Percentiles rank a stretch among this genome's conserved stretches.
These are phyloP conservation scores for Drosophila silvestris DNA, from an alignment of 2,888 invertebrate genomes.

Conservation along the genomic window DNA sequence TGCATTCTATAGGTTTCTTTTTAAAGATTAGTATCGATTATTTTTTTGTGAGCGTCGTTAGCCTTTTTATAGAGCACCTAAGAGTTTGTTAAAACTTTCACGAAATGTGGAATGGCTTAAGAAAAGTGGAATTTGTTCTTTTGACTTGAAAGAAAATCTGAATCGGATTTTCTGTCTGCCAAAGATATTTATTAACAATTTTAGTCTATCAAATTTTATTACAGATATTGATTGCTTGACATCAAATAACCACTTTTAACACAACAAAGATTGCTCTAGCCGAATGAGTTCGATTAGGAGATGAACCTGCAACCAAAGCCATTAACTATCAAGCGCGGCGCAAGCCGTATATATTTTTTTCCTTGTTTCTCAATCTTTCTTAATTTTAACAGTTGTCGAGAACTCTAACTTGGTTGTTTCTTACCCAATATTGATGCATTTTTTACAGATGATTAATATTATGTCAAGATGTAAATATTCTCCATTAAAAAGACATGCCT, in stretches of 20 bases:
- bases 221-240: neutral
- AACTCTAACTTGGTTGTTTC: neutral
- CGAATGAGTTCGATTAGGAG: neutral
- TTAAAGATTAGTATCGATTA: neutral
- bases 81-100: neutral
- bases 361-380: neutral
- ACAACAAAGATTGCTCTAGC: rapidly evolving
- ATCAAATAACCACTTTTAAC: neutral
- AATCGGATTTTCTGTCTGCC: neutral
- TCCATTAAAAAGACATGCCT: neutral
- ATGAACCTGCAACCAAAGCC: neutral
- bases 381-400: neutral
- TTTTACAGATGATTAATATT: neutral
- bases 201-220: neutral
- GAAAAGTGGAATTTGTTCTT: neutral
- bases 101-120: neutral
- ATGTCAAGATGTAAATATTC: neutral
- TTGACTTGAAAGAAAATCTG: neutral
- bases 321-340: too few relatives aligned
- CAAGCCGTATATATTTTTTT: neutral
- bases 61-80: neutral
- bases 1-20: neutral
- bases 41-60: neutral
- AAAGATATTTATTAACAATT: neutral
- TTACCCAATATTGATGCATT: neutral